These are phyloP conservation scores for Pollenia labialis DNA, from an alignment of 2,888 invertebrate genomes.

Conservation along the genomic window DNA sequence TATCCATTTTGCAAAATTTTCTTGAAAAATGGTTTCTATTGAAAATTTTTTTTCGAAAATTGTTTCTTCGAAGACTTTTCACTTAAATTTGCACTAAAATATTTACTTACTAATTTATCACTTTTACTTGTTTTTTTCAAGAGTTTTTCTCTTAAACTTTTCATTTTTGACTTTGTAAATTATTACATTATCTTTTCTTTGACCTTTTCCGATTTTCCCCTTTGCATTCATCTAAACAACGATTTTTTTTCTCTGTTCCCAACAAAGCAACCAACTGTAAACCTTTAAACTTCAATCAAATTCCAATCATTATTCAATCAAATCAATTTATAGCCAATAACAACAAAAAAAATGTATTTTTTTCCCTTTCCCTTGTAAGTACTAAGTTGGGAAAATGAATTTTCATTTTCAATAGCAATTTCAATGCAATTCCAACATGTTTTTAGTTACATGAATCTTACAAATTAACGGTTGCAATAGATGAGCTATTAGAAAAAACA, in stretches of 20 bases:
- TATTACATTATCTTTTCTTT: not conserved
- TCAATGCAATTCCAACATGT: slow-evolving; percentile 63
- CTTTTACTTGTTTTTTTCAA: not conserved
- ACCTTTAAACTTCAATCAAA: slow-evolving; percentile 44
- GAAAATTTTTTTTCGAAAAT: too few species aligned
- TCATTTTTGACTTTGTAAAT: not conserved
- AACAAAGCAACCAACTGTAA: slow-evolving; percentile 11
- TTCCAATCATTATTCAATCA: slow-evolving; percentile 53
- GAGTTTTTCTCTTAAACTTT: not conserved
- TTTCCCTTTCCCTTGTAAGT: slow-evolving; percentile 9
- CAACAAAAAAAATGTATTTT: not conserved
- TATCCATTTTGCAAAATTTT: too few species aligned
- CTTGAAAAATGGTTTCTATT: too few species aligned
- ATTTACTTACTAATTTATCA: not conserved
- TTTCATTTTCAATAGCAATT: slow-evolving; percentile 70
- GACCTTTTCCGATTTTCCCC: not conserved
- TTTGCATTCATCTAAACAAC: not conserved
- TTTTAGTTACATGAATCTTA: slow-evolving; percentile 61
- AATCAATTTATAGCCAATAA: not conserved
- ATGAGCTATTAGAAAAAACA: slow-evolving; percentile 65
- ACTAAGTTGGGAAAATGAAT: slow-evolving; percentile 2
- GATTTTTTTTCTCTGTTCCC: not conserved
- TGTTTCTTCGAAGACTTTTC: too few species aligned
- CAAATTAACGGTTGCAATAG: slow-evolving; percentile 71
- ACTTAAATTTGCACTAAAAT: too few species aligned